Conservation (phyloP, 2,113 vertebrate genomes). For the Azemiops feae region DNA sequence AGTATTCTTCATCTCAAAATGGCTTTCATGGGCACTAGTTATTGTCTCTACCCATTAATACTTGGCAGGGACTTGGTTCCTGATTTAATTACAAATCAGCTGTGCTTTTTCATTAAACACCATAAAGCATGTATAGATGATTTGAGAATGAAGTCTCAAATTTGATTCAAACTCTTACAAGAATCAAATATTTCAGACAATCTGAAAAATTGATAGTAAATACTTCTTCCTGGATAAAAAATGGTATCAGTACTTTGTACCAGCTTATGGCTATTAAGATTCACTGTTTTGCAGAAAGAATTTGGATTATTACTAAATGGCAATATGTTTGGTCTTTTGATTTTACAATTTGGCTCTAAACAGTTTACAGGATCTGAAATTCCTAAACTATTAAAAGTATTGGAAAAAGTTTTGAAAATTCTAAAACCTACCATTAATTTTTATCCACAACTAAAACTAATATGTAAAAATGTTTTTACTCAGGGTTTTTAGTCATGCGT, state of each 20-base stretch:
- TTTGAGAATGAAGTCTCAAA: neutral
- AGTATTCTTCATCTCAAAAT: neutral
- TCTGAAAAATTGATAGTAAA: neutral
- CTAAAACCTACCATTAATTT: neutral
- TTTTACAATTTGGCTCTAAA: neutral
- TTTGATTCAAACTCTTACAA: neutral
- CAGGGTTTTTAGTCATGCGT: neutral
- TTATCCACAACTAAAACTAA: neutral
- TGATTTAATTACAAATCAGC: neutral
- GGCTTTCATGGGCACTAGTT: neutral
- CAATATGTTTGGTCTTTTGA: neutral
- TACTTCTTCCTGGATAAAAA: neutral
- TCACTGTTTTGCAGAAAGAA: neutral
- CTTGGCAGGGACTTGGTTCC: neutral
- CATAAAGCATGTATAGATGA: neutral
- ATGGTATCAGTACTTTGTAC: neutral
- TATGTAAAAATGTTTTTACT: neutral
- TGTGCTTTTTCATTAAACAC: neutral
- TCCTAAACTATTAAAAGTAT: neutral
- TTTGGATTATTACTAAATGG: neutral
- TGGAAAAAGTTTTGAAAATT: neutral
- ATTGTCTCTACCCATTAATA: neutral
- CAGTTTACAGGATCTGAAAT: neutral
- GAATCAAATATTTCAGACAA: neutral
- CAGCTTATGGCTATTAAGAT: neutral